These are phyloP conservation scores for Probosciger aterrimus DNA, from an alignment of 2,113 vertebrate species.

Conservation along the genomic window DNA sequence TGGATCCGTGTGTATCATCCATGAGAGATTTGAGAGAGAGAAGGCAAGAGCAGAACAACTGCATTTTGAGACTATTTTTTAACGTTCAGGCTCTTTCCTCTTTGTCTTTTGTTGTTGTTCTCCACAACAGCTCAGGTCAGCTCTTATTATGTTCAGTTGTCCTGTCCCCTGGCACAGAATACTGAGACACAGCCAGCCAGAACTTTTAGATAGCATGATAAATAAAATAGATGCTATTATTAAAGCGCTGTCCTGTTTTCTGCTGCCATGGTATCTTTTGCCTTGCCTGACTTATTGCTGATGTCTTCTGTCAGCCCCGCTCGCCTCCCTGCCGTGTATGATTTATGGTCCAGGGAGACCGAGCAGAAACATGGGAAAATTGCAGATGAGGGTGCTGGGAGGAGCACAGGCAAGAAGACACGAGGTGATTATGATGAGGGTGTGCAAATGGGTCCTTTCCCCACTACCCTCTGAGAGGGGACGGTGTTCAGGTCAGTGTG, in stretches of 20 bases:
- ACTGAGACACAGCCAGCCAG: not conserved
- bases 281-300: conserved; percentile 42
- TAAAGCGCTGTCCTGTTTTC: conserved; percentile 8
- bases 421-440: not conserved
- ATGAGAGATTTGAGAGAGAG: not conserved
- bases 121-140: conserved; percentile 22
- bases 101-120: not conserved
- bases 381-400: conserved; percentile 17
- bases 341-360: conserved; percentile 31
- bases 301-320: conserved; percentile 47
- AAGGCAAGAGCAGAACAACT: not conserved
- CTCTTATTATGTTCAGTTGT: conserved; percentile 14
- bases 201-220: conserved; percentile 16
- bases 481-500: rapidly evolving
- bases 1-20: not conserved
- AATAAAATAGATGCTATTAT: conserved; percentile 46
- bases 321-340: not conserved
- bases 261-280: conserved; percentile 29
- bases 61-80: not conserved
- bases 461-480: not conserved
- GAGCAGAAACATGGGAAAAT: conserved; percentile 17
- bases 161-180: conserved; percentile 10
- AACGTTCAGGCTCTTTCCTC: not conserved
- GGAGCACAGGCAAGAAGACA: not conserved
- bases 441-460: not conserved